Evolutionary conservation across 2,888 invertebrate species (phyloP).

Genomic region (Agrochola circellaris): DNA sequence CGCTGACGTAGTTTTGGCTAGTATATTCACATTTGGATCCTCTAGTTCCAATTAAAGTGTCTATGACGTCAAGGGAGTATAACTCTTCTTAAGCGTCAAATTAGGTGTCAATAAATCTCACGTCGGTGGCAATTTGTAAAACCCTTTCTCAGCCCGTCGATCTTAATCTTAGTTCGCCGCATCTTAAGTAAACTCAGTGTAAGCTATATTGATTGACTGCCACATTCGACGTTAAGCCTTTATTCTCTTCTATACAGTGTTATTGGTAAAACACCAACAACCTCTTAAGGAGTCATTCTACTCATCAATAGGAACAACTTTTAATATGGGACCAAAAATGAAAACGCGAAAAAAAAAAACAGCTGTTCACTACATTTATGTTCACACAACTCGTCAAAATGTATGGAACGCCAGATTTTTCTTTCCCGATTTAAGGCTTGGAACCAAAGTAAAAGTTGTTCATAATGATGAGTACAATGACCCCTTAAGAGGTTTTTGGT

Average conservation of each 20-base stretch:
- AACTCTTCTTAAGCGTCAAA: conserved; percentile 46
- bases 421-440: no score
- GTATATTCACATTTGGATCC: not conserved
- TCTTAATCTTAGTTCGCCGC: conserved; percentile 37
- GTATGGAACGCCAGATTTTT: no score
- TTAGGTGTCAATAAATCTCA: conserved; percentile 54
- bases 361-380: no score
- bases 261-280: no score
- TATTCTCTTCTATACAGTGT: not conserved
- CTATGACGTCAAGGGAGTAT: conserved; percentile 5
- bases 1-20: conserved; percentile 27
- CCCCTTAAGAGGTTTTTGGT: no score
- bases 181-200: conserved; percentile 28
- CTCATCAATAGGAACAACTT: no score
- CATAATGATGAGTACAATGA: no score
- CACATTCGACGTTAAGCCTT: not conserved
- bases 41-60: conserved; percentile 7
- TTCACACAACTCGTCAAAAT: no score
- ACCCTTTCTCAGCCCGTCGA: conserved; percentile 32
- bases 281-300: no score
- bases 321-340: no score
- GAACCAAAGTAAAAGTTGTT: no score
- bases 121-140: conserved; percentile 47
- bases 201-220: conserved; percentile 38
- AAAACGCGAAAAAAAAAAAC: no score